Evolutionary conservation across 2,113 vertebrate genomes (phyloP), one percentile per base, ranked within the genome.

Genomic region (Dryoscopus gambensis): DNA sequence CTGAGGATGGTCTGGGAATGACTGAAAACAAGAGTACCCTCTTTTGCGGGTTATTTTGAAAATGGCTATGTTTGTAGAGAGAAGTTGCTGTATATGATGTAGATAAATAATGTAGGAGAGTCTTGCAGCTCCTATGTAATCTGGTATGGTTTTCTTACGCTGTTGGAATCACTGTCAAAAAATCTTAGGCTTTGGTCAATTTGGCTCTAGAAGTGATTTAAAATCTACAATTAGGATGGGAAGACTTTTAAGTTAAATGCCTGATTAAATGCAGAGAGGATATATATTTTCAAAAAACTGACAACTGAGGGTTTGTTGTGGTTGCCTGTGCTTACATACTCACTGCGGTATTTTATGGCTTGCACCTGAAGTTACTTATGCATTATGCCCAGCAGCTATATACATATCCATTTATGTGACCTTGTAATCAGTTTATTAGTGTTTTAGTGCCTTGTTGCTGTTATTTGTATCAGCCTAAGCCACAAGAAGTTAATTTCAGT

Each of bases 381-480:
- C 69, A 73, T 62, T 92, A 73, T 97, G 94, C 89, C 97, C 96
- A 95, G 97, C 93, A 96, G 96, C 96, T 95, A 75, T 16, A 89
- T 81, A 97, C 96, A 97, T 96, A 95, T 97, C 93, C 93, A 90
- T 95, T 96, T 95, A 91, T 75, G 89, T 94, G 97, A 95, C 95
- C 95, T 84, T 95, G 57, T 96, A 96, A 96, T 97, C 97, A 95
- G 94, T 97, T 98, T 97, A 97, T 97, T 97, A 91, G 95, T 83
- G 81, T 81, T 95, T 95, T 96, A 67, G 88, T 87, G 88, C 91
- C 92, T 97, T 70, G 94, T 93, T 97, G 95, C 98, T 96, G 89
- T 98, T 97, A 95, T 93, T 97, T 98, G 96, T 98, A 98, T 98
- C 97, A 97, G 95, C 97, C 96, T 96, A 92, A 92, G 90, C 87